Percentiles rank a stretch among this genome's conserved stretches.
phyloP scores from a whole-genome alignment of 2,888 invertebrate species.

The Lysandra coridon region DNA sequence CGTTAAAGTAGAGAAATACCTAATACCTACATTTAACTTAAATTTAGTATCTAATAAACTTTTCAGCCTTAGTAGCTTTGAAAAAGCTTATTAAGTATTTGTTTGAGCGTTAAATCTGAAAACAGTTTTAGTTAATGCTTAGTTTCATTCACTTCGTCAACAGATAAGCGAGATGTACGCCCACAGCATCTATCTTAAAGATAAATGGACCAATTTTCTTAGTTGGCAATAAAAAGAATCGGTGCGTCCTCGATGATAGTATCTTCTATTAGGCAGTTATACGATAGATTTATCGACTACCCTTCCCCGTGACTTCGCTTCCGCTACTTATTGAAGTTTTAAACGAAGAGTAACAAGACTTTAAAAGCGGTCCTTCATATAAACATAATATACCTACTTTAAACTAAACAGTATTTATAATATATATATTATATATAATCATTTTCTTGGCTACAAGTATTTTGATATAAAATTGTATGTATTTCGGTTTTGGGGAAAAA shows the following conservation, averaged over 20 bases:
- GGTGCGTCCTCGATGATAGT: constrained; percentile 65
- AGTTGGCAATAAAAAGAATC: constrained; percentile 79
- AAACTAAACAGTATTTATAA: too few relatives aligned
- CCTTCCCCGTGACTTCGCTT: constrained; percentile 9
- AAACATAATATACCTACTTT: neutral
- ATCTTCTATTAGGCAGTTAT: constrained; percentile 34
- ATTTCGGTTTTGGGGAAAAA: too few relatives aligned
- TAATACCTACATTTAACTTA: neutral
- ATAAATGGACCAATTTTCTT: constrained; percentile 81
- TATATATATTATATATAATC: too few relatives aligned
- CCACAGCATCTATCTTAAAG: constrained; percentile 78
- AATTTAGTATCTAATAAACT: neutral
- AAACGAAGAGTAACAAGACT: neutral
- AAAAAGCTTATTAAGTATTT: neutral
- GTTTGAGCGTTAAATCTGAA: constrained; percentile 5
- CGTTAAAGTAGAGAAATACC: neutral
- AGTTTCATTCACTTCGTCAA: constrained; percentile 68
- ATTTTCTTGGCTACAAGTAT: too few relatives aligned
- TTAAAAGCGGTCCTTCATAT: neutral
- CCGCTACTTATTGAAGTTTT: neutral
- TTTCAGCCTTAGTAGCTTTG: neutral
- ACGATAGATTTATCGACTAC: constrained; percentile 11
- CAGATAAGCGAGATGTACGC: constrained; percentile 78
- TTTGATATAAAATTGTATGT: too few relatives aligned
- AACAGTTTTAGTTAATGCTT: constrained; percentile 48